Base-by-base conservation (phyloP, 1,140 invertebrate genomes). In the Euura lappo region DNA sequence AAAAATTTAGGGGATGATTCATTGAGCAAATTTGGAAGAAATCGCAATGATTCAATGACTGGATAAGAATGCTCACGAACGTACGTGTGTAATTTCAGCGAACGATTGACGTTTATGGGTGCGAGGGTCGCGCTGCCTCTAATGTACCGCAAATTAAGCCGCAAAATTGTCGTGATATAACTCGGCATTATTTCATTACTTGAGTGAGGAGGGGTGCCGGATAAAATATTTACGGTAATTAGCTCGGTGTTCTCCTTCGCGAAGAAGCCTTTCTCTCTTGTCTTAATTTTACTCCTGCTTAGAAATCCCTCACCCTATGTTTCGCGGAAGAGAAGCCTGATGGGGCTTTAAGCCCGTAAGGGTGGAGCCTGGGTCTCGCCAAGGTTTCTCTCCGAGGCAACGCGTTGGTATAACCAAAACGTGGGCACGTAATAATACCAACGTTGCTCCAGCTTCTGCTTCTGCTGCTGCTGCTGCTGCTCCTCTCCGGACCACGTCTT, bases 321-420 rank as follows among this genome's bases (percentile, higher is more conserved):
- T n/a, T 60, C 51, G 5, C 28, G 28, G 28, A 28, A 28, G 28
- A 28, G 28, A 28, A 28, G 28, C 28, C 28, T 28, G 28, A 28
- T 28, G 28, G 28, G 28, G 28, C 28, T 28, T 1, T 28, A 28
- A 28, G 28, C 28, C 28, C 28, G 28, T 28, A 28, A 5, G 51
- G 51, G 51, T 60, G 5, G 10, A 60, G 3, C 51, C 51, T 60
- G 2, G 51, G 13, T 60, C 51, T 60, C 51, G 10, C 51, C 51
- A 74, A 78, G 74, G 77, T 78, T 76, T 75, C 76, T 72, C 71
- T 78, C 72, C 73, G 74, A 76, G 69, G 76, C 75, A 71, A 71
- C 69, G 69, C 78, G 76, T 77, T 76, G 77, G 74, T 79, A 82
- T 75, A 75, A 71, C 70, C 72, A 72, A 84, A 83, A 85, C 84